Evolutionary conservation across 2,888 invertebrate species (phyloP).

Genomic region (Drosophila affinis): DNA sequence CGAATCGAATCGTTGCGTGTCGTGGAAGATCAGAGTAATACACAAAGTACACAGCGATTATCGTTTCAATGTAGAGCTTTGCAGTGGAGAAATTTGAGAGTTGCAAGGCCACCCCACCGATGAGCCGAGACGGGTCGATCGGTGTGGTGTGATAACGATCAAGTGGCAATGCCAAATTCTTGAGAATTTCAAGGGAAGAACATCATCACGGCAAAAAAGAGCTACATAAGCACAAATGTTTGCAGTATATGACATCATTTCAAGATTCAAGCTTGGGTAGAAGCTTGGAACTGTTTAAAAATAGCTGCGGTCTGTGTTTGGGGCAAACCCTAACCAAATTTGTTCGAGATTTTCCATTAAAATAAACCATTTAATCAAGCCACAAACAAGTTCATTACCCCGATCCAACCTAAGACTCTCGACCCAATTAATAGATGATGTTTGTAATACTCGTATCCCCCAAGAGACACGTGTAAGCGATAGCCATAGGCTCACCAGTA

Average conservation of each 20-base stretch:
- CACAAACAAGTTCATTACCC: constrained; percentile 21
- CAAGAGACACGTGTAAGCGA: constrained; percentile 44
- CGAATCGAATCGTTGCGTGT: constrained; percentile 35
- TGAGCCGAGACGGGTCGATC: background rate
- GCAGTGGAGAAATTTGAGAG: constrained; percentile 23
- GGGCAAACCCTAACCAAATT: constrained; percentile 1
- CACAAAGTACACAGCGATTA: constrained; percentile 12
- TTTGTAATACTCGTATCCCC: constrained; percentile 29
- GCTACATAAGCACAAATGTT: constrained; percentile 26
- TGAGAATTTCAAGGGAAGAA: constrained; percentile 35
- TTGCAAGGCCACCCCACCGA: constrained; percentile 9
- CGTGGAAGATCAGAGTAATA: constrained; percentile 9
- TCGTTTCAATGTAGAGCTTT: background rate
- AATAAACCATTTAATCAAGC: constrained; percentile 9
- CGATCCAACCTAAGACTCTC: constrained; percentile 34
- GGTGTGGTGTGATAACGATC: constrained; percentile 41
- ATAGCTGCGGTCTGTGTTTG: background rate
- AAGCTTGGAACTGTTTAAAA: background rate
- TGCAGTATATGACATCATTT: constrained; percentile 56
- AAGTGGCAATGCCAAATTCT: constrained; percentile 54
- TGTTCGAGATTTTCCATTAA: background rate
- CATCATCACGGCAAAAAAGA: constrained; percentile 23
- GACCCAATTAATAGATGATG: constrained; percentile 54
- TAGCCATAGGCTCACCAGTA: background rate
- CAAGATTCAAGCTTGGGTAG: constrained; percentile 6